phyloP scores from a whole-genome alignment of 2,113 vertebrate genomes.

The Rhea americana region DNA sequence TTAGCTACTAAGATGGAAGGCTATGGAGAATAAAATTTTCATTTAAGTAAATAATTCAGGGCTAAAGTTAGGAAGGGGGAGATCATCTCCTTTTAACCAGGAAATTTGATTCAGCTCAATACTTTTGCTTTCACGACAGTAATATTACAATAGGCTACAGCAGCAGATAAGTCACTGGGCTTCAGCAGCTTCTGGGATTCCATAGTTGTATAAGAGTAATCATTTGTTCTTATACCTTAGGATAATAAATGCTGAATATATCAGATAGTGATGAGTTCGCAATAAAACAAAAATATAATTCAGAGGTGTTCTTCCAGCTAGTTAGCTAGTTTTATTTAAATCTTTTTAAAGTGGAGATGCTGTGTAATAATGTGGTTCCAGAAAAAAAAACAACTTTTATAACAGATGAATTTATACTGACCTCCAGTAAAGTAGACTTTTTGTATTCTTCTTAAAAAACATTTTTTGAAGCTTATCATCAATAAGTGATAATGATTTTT shows the following conservation, averaged over 20 bases:
- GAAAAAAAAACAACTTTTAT: neutral
- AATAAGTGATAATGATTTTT: neutral
- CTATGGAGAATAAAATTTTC: neutral
- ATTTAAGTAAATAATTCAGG: neutral
- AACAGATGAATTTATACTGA: neutral
- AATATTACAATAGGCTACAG: neutral
- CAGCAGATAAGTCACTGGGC: neutral
- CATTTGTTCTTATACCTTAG: conserved; percentile 16
- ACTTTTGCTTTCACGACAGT: neutral
- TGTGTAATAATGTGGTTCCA: neutral
- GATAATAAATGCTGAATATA: neutral
- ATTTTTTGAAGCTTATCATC: neutral
- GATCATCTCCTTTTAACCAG: neutral
- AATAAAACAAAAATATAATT: conserved; percentile 13
- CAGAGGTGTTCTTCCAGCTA: neutral
- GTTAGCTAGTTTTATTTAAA: neutral
- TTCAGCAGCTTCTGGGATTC: neutral
- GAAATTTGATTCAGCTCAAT: neutral
- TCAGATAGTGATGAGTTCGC: conserved; percentile 22
- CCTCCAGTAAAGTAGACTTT: neutral
- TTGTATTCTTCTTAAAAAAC: neutral
- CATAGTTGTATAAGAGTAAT: conserved; percentile 27
- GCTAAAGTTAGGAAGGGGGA: neutral
- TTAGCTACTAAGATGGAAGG: neutral
- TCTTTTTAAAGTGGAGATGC: conserved; percentile 16